These are phyloP conservation scores for Campylorhamphus procurvoides DNA, from an alignment of 2,113 vertebrate genomes.

Conservation along the genomic window DNA sequence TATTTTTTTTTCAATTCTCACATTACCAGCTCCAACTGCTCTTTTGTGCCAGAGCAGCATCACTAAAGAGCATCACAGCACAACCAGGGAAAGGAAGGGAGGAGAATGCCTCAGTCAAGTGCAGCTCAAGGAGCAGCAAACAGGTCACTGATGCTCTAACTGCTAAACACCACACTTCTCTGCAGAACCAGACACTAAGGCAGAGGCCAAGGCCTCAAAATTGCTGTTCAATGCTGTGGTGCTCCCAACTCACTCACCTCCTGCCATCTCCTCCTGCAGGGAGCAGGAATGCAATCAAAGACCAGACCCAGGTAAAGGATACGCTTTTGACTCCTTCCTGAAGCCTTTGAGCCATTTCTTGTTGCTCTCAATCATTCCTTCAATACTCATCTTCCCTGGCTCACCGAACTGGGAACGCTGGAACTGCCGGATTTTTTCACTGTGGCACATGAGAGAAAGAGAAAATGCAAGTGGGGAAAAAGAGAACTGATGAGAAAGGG, in stretches of 20 bases:
- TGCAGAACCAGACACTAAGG: neutral
- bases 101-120: neutral
- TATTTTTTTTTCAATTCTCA: rapidly evolving
- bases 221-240: rapidly evolving
- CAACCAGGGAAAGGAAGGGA: neutral
- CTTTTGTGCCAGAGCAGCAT: neutral
- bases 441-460: neutral
- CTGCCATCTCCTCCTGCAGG: neutral
- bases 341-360: conserved; percentile 88
- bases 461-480: neutral
- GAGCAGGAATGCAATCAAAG: neutral
- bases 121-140: neutral
- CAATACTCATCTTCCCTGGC: conserved; percentile 66
- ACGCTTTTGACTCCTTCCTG: conserved; percentile 83
- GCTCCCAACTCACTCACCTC: neutral
- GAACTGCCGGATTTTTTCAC: conserved; percentile 75
- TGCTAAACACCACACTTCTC: neutral
- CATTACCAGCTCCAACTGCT: neutral
- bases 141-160: neutral
- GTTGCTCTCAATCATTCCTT: conserved; percentile 83
- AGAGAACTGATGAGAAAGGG: neutral
- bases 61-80: neutral
- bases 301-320: conserved; percentile 79
- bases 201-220: neutral
- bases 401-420: conserved; percentile 56